A percentile compares a stretch with the other conserved stretches of the same genome.
Conservation (phyloP, 2,113 vertebrate species). For the Abramis brama region DNA sequence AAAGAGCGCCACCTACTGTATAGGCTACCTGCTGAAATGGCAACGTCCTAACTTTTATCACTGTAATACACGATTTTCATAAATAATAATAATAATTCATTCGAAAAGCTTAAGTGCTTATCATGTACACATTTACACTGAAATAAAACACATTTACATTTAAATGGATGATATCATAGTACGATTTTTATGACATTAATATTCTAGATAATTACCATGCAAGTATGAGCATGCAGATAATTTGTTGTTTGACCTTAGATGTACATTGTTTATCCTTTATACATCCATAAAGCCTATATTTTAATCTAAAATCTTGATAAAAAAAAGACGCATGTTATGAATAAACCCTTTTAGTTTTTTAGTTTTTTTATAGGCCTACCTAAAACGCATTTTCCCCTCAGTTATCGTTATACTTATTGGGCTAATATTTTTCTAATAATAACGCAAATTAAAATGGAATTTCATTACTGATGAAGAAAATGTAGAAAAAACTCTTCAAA, state of each 20-base stretch:
- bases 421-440: neutral
- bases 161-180: neutral
- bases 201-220: neutral
- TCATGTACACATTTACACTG: neutral
- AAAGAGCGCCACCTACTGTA: slow-evolving; percentile 36
- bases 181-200: neutral
- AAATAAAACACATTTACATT: neutral
- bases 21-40: neutral
- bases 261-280: neutral
- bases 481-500: neutral
- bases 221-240: no score
- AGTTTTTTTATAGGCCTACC: no score
- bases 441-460: neutral
- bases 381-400: neutral
- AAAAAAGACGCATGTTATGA: neutral
- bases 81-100: neutral
- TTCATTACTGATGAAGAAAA: neutral
- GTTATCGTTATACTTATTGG: neutral
- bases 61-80: neutral
- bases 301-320: neutral
- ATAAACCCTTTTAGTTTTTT: neutral
- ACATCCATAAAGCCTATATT: neutral
- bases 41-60: neutral
- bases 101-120: neutral
- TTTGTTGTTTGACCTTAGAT: no score